These are phyloP conservation scores for Lissonota sp. DNA, from an alignment of 2,888 invertebrate species.

Conservation along the genomic window DNA sequence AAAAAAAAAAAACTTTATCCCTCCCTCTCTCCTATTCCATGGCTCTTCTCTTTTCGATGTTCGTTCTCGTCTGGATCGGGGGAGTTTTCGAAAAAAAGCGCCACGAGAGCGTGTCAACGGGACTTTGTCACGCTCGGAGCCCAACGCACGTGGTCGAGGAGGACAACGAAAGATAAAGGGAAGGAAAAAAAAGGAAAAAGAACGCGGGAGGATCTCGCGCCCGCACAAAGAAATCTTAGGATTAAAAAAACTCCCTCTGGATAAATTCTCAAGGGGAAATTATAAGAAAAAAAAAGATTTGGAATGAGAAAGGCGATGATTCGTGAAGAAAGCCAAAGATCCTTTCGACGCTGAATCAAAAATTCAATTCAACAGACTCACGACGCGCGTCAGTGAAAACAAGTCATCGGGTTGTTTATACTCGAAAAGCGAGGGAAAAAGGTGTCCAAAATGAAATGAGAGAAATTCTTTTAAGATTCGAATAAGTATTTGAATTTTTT, in stretches of 20 bases:
- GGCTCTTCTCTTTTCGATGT: neutral
- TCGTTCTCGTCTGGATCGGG: constrained; percentile 17
- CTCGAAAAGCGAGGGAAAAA: no score
- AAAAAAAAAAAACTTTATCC: neutral
- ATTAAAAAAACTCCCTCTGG: neutral
- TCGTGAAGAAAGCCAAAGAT: constrained; percentile 10
- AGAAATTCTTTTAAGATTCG: no score
- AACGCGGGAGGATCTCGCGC: constrained; percentile 18
- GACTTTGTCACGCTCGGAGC: constrained; percentile 44
- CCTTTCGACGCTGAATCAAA: neutral
- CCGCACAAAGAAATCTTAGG: constrained; percentile 13
- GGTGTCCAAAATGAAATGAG: no score
- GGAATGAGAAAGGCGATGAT: neutral
- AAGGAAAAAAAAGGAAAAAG: neutral
- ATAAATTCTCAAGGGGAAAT: constrained; percentile 1
- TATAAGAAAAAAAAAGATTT: neutral
- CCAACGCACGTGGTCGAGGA: neutral
- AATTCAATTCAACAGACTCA: neutral
- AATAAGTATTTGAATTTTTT: no score
- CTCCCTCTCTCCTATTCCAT: neutral
- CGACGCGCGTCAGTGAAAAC: neutral
- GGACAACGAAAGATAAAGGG: constrained; percentile 1
- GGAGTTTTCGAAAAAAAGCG: constrained; percentile 26
- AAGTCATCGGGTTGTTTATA: no score
- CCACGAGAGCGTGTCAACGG: constrained; percentile 41